Evolutionary conservation across 2,888 invertebrate species (phyloP).

Genomic region (Pristionchus mayeri): DNA sequence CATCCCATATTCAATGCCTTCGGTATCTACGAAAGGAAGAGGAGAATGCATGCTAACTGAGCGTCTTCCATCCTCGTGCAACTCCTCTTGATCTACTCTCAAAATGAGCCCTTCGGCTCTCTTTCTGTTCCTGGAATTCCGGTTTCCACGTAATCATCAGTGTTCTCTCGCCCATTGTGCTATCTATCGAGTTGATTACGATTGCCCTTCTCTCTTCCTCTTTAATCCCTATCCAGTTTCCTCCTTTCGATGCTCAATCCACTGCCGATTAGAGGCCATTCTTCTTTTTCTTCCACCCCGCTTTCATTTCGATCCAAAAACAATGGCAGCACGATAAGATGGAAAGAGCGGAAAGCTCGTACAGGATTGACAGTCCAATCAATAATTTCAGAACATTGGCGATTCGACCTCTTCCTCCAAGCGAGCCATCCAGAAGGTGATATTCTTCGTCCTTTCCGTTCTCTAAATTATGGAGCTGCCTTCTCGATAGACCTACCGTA

Average conservation of each 20-base stretch:
- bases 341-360: not conserved
- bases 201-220: not conserved
- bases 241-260: not conserved
- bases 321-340: not conserved
- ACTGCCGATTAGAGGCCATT: not conserved
- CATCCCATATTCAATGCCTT: too few relatives aligned
- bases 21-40: too few relatives aligned
- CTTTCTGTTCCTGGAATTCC: not conserved
- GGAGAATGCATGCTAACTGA: too few relatives aligned
- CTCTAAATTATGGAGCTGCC: too few relatives aligned
- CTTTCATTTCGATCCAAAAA: conserved; percentile 34
- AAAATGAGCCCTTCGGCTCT: too few relatives aligned
- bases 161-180: not conserved
- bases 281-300: not conserved
- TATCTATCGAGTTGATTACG: not conserved
- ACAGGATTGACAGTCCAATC: too few relatives aligned
- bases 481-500: too few relatives aligned
- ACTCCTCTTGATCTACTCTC: too few relatives aligned
- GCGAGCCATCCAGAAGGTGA: conserved; percentile 65
- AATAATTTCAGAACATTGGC: conserved; percentile 70
- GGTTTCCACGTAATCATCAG: not conserved
- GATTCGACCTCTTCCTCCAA: conserved; percentile 69
- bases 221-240: conserved; percentile 19
- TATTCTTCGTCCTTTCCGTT: not conserved
- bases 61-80: too few relatives aligned